phyloP scores from a whole-genome alignment of 2,888 invertebrate genomes.

The Litoditis marina region DNA sequence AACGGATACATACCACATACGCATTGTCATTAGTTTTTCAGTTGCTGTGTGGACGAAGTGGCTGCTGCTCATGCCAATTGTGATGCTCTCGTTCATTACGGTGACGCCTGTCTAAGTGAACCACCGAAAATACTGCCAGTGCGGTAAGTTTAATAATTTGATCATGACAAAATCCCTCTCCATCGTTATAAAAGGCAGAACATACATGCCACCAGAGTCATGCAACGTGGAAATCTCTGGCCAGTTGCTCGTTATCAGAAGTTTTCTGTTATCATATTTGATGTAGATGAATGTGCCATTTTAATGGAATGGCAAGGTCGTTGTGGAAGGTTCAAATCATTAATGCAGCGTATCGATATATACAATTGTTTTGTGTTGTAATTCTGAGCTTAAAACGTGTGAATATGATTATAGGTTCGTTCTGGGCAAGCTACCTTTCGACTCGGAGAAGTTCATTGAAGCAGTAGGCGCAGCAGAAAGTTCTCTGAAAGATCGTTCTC shows the following conservation, averaged over 20 bases:
- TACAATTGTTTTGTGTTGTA: too few relatives aligned
- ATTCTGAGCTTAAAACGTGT: background rate
- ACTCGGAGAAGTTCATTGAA: background rate
- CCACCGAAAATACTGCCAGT: constrained; percentile 74
- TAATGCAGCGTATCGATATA: too few relatives aligned
- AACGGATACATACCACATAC: too few relatives aligned
- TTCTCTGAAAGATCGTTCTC: too few relatives aligned
- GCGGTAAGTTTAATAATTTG: constrained; percentile 62
- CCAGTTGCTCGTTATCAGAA: background rate
- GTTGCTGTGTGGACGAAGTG: constrained; percentile 85
- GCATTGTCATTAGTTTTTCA: constrained; percentile 65
- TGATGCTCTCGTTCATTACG: constrained; percentile 85
- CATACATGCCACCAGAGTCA: too few relatives aligned
- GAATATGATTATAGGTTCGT: constrained; percentile 16
- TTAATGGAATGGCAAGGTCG: too few relatives aligned
- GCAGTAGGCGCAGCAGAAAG: background rate
- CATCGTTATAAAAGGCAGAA: background rate
- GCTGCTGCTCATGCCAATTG: constrained; percentile 83
- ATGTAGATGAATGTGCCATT: background rate
- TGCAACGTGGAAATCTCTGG: too few relatives aligned
- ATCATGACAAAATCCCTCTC: background rate
- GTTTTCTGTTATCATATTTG: background rate
- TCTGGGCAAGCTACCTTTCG: constrained; percentile 17
- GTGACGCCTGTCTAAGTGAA: constrained; percentile 80
- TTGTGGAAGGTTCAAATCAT: too few relatives aligned